Evolutionary conservation across 2,113 vertebrate species (phyloP).

Genomic region (Cheilinus undulatus): DNA sequence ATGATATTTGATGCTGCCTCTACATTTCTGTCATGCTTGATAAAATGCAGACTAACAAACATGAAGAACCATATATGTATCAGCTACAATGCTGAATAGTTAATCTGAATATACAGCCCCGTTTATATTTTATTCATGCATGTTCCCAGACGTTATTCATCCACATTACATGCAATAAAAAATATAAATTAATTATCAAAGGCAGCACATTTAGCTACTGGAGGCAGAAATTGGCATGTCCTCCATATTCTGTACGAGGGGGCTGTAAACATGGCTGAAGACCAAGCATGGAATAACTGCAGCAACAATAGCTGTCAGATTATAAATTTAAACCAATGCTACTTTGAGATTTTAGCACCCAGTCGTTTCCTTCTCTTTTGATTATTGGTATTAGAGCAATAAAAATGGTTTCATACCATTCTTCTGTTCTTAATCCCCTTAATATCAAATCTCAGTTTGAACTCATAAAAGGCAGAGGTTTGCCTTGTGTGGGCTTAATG

Average conservation of each 20-base stretch:
- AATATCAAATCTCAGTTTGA: conserved; percentile 45
- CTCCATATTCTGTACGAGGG: conserved; percentile 16
- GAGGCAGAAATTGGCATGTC: conserved; percentile 17
- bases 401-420: conserved; percentile 37
- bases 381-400: conserved; percentile 45
- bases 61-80: conserved; percentile 1
- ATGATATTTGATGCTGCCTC: neutral
- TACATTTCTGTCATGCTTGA: neutral
- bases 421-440: conserved; percentile 39
- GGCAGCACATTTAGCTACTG: conserved; percentile 26
- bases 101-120: conserved; percentile 3
- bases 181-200: conserved; percentile 43
- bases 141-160: conserved; percentile 8
- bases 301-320: conserved; percentile 67
- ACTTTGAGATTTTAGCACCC: conserved; percentile 47
- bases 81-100: conserved; percentile 17
- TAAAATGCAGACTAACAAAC: neutral
- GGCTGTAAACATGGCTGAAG: conserved; percentile 40
- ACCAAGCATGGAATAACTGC: conserved; percentile 34
- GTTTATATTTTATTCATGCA: conserved; percentile 36
- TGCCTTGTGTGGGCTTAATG: conserved; percentile 27
- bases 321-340: conserved; percentile 46
- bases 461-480: conserved; percentile 12
- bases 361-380: conserved; percentile 40
- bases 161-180: conserved; percentile 6